Percentiles rank a stretch among this genome's conserved stretches.
Conservation (phyloP, 2,113 vertebrate species). For the Varanus komodoensis region DNA sequence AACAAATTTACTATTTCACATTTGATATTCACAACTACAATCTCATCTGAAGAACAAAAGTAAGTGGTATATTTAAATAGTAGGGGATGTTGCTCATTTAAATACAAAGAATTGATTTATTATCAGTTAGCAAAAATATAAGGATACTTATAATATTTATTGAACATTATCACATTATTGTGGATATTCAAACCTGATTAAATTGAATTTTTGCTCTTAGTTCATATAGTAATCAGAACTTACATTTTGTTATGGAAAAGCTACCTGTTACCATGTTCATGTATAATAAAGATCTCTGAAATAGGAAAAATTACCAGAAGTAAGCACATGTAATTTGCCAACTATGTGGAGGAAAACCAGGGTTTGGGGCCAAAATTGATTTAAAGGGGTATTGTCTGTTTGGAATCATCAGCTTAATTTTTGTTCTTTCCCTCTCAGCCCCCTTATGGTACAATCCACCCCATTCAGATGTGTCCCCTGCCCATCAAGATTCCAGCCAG, state of each 20-base stretch:
- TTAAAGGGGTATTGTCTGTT: not conserved
- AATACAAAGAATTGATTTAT: constrained; percentile 57
- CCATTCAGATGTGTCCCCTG: not conserved
- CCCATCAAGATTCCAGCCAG: not conserved
- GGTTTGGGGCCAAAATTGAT: not conserved
- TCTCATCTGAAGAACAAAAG: constrained; percentile 24
- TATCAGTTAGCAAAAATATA: constrained; percentile 55
- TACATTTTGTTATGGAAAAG: not conserved
- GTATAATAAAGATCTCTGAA: not conserved
- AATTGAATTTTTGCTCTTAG: not conserved
- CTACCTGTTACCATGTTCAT: not conserved
- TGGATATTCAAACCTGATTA: not conserved
- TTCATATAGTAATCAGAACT: not conserved
- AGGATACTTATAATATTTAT: not conserved
- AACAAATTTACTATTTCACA: not conserved
- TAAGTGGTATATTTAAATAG: constrained; percentile 13
- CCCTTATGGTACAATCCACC: not conserved
- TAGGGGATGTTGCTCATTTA: constrained; percentile 7
- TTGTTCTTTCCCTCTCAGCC: not conserved
- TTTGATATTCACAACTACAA: not conserved
- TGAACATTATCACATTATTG: not conserved
- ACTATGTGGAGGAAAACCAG: not conserved
- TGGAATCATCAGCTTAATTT: too few species aligned
- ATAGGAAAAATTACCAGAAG: not conserved
- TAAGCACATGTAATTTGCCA: not conserved